Evolutionary conservation across 2,113 vertebrate genomes (phyloP), one percentile per base, ranked within the genome.

Genomic region (Neoarius graeffei): DNA sequence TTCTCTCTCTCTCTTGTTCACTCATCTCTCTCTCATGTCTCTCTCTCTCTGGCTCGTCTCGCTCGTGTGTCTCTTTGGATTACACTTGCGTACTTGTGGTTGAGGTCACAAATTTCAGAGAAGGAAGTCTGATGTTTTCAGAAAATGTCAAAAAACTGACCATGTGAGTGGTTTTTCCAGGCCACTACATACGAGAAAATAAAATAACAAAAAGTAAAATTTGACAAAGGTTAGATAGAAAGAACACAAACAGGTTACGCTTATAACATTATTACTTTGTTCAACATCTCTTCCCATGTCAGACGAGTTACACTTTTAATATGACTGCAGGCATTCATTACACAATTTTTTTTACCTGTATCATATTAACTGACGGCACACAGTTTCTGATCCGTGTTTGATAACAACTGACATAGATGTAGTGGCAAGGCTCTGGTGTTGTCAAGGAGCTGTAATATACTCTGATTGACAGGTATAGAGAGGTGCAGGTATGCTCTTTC

Each of bases 401-500:
- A 85, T 87, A 80, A 74, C 56, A 71, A 27, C 42, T 30, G 54
- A 80, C 77, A 48, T 84, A 59, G 25, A 23, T 79, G 62, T 56
- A 87, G 60, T 73, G 62, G 54, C 48, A 57, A 7, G 64, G 30
- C 20, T 42, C 42, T 76, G 66, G 30, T 85, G 54, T 57, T 80
- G 8, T 83, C 35, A 80, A 30, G 71, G 69, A 88, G 60, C 85
- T 82, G 84, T 77, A 84, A 91, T 91, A 85, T 81, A 80, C 14
- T 54, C 30, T 89, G 88, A 91, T 80, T 88, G 87, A 89, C 84
- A 89, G 77, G 23, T 86, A 81, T 62, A 73, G 66, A 80, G 73
- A 86, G 27, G 62, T 7, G 35, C 87, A 93, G 92, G 93, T 93
- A 94, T 94, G 89, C 69, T 88, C 85, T 59, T 42, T 89, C 77